Percentiles rank a stretch among this genome's conserved stretches.
Evolutionary conservation across 2,888 invertebrate genomes (phyloP).

Genomic region (Ophion costatus): DNA sequence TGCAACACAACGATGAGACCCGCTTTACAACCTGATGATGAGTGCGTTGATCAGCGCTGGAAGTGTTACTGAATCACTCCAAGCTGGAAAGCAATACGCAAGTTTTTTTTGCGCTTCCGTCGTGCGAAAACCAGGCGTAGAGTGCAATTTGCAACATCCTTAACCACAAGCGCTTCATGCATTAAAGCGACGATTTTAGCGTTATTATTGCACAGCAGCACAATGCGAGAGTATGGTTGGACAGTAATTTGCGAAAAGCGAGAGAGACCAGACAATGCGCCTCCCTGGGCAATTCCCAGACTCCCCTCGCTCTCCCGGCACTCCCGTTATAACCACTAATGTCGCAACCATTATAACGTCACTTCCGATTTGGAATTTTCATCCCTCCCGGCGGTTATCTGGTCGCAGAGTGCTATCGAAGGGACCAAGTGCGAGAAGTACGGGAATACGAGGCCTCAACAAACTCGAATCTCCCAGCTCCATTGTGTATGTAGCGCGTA

Average conservation of each 20-base stretch:
- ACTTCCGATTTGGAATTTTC: constrained; percentile 79
- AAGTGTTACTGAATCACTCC: not conserved
- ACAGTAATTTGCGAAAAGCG: constrained; percentile 58
- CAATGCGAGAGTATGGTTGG: constrained; percentile 60
- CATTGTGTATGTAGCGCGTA: constrained; percentile 14
- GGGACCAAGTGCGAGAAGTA: constrained; percentile 1
- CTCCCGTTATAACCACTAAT: constrained; percentile 78
- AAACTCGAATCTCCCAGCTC: not conserved
- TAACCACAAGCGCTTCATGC: not conserved
- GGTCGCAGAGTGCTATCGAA: constrained; percentile 7
- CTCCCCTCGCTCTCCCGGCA: constrained; percentile 21
- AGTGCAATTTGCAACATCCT: constrained; percentile 26
- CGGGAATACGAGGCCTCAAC: constrained; percentile 34
- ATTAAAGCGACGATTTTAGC: constrained; percentile 60
- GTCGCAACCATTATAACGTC: constrained; percentile 80
- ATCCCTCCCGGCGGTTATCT: constrained; percentile 50
- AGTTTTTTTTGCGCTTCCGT: not conserved
- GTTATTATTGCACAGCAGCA: constrained; percentile 68
- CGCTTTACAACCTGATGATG: not conserved
- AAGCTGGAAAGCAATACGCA: not conserved
- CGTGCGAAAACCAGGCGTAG: constrained; percentile 8
- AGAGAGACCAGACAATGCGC: constrained; percentile 60
- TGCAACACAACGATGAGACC: not conserved
- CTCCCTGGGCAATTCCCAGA: constrained; percentile 72
- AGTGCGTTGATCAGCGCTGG: constrained; percentile 2